Evolutionary conservation across 2,888 invertebrate genomes (phyloP), one percentile per base, ranked within the genome.

Genomic region (Cartodere bifasciata): DNA sequence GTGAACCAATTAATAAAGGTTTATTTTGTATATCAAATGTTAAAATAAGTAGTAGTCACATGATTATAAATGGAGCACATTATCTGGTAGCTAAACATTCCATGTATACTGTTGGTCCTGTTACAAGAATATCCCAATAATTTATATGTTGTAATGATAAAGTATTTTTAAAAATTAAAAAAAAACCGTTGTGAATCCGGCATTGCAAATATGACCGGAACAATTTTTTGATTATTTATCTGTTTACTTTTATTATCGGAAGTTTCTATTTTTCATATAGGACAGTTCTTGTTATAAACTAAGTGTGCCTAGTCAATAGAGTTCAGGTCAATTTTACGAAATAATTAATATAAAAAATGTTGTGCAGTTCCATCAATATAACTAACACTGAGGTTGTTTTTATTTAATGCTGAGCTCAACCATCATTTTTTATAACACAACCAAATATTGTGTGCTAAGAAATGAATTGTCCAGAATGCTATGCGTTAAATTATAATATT

Each of bases 261-360:
- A 58, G 61, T 62, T 62, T 63, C 60, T 62, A 62, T 63, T 63
- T 63, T 62, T 61, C 60, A 61, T 60, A 57, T 58, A 58, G 57
- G 50, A 60, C 57, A 58, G 57, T 65, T 67, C 67, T 66, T 66
- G 66, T 68, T 68, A 65, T 55, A 60, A 67, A 67, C 64, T 68
- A 69, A 66, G 68, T 69, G 69, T 70, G 70, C 69, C 70, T 70
- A 70, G 70, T 69, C 68, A 68, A 65, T 68, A 68, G 67, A 65
- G 64, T 67, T 67, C 67, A 64, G 62, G 68, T 68, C 68, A 69
- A 68, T 66, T 67, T 64, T 64, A 65, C 46, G 48, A 51, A 49
- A 38, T 41, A 44, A 34, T 52, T 51, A 49, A 45, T 52, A 54
- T 48, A 47, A 52, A 52, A 52, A 42, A 52, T 53, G 53, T 54